phyloP scores from a whole-genome alignment of 2,888 invertebrate species.

The Oscheius myriophilus region DNA sequence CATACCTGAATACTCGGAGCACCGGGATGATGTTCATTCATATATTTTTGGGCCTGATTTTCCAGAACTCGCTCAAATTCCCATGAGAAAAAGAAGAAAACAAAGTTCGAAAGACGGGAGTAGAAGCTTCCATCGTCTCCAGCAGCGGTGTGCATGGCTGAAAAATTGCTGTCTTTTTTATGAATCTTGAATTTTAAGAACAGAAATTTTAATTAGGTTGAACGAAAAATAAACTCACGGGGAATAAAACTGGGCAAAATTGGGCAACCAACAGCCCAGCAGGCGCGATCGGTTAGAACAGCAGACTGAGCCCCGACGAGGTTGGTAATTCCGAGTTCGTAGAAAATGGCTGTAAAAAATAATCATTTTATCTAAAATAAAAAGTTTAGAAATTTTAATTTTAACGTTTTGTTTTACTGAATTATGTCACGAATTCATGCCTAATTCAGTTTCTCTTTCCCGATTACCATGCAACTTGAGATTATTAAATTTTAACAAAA shows the following conservation, averaged over 20 bases:
- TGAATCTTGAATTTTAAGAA: no score
- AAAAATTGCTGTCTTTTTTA: no score
- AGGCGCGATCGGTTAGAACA: conserved; percentile 14
- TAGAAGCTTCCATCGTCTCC: conserved; percentile 22
- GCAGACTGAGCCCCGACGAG: conserved; percentile 24
- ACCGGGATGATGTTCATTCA: conserved; percentile 12
- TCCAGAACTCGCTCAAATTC: neutral
- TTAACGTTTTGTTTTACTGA: no score
- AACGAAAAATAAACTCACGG: neutral
- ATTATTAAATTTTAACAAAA: no score
- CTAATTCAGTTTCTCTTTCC: no score
- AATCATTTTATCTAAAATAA: no score
- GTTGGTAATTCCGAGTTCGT: conserved; percentile 21
- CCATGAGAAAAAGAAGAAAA: neutral
- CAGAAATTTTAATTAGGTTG: neutral
- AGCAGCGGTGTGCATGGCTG: conserved; percentile 14
- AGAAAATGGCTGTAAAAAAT: conserved; percentile 19
- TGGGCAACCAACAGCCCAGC: conserved; percentile 14
- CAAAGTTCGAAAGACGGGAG: conserved; percentile 3
- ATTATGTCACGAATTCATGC: no score
- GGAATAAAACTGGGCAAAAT: conserved; percentile 26
- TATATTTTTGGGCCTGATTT: neutral
- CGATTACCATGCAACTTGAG: no score
- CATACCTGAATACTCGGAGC: conserved; percentile 15
- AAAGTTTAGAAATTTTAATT: no score